Percentiles rank a stretch among this genome's conserved stretches.
phyloP scores from a whole-genome alignment of 2,888 invertebrate species.

The Bugulina stolonifera region DNA sequence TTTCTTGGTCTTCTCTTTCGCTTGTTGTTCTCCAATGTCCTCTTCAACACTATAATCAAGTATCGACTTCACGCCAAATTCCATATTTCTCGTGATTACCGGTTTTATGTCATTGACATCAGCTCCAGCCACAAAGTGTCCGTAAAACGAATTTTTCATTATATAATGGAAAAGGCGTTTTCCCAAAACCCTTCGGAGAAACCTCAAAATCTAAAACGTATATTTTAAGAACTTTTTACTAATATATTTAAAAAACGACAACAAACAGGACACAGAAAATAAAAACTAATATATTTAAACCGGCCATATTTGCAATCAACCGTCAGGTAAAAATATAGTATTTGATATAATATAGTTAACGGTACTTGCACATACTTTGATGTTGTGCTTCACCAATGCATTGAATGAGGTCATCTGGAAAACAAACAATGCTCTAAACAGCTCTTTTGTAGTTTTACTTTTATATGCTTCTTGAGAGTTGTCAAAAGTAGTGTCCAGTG shows the following conservation, averaged over 20 bases:
- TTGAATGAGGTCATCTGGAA: conserved; percentile 83
- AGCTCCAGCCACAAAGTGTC: conserved; percentile 94
- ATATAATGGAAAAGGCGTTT: conserved; percentile 72
- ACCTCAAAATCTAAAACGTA: conserved; percentile 59
- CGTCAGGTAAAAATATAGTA: too few species aligned
- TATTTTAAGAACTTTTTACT: too few species aligned
- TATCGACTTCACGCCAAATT: conserved; percentile 97
- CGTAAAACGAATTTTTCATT: conserved; percentile 95
- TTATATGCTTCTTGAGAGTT: conserved; percentile 86
- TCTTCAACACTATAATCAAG: conserved; percentile 98
- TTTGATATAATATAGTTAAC: not conserved
- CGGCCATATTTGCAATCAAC: too few species aligned
- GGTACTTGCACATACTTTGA: conserved; percentile 63
- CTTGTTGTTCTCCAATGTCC: conserved; percentile 78
- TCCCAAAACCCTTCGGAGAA: conserved; percentile 71
- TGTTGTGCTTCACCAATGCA: conserved; percentile 83
- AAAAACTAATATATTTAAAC: too few species aligned
- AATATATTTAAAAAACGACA: too few species aligned
- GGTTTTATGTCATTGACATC: conserved; percentile 74
- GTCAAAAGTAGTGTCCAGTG: conserved; percentile 60
- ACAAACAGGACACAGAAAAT: too few species aligned
- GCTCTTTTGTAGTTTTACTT: conserved; percentile 87
- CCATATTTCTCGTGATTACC: conserved; percentile 59
- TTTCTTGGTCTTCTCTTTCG: conserved; percentile 47
- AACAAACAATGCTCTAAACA: conserved; percentile 81